A percentile compares a stretch with the other conserved stretches of the same genome.
phyloP scores from a whole-genome alignment of 2,888 invertebrate genomes.

The Congeria kusceri region DNA sequence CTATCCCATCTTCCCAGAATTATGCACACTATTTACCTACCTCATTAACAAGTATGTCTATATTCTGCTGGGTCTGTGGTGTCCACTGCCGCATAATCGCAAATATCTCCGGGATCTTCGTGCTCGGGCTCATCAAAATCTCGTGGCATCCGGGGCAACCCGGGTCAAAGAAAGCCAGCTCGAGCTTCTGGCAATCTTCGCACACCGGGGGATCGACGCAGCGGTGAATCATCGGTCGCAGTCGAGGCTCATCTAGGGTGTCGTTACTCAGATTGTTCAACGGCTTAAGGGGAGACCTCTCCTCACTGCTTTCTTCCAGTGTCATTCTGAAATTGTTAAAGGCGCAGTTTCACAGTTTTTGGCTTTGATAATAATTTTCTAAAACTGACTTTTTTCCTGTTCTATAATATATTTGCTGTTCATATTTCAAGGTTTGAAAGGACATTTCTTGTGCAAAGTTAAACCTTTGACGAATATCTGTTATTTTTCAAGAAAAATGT shows the following conservation, averaged over 20 bases:
- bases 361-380: too few relatives aligned
- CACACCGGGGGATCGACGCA: constrained; percentile 86
- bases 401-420: too few relatives aligned
- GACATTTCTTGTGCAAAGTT: too few relatives aligned
- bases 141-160: constrained; percentile 85
- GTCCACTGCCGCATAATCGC: constrained; percentile 87
- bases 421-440: too few relatives aligned
- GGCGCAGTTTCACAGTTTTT: too few relatives aligned
- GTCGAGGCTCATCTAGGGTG: constrained; percentile 29
- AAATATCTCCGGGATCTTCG: constrained; percentile 86
- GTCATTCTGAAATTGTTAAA: constrained; percentile 76
- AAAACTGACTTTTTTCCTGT: too few relatives aligned
- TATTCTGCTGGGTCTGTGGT: constrained; percentile 86
- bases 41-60: constrained; percentile 85
- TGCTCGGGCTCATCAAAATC: constrained; percentile 81
- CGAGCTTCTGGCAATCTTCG: constrained; percentile 84
- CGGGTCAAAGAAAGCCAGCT: constrained; percentile 86
- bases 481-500: too few relatives aligned
- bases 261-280: constrained; percentile 43
- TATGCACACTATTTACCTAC: too few relatives aligned
- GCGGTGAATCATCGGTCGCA: constrained; percentile 84
- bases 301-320: constrained; percentile 63
- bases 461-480: too few relatives aligned
- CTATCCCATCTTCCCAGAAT: too few relatives aligned
- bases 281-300: constrained; percentile 37